Base-by-base conservation (phyloP, 2,113 vertebrate genomes). In the Hiodon tergisus region DNA sequence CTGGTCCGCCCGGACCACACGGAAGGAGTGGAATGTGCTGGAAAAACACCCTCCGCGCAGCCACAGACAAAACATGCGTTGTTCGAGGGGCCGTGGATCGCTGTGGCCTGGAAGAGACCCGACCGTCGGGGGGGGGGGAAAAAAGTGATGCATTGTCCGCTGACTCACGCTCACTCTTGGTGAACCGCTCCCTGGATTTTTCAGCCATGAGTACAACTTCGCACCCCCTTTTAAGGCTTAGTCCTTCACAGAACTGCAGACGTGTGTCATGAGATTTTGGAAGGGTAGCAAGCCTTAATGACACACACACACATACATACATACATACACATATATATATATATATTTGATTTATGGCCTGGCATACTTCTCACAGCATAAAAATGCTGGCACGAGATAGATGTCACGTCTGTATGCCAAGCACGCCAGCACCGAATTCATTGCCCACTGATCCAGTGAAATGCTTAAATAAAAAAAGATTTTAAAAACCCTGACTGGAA, bases 1-100 rank as follows among this genome's bases (percentile, higher is more conserved):
- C 80, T 67, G 61, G 76, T 67, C 60, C 78, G 31, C 74, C 71
- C 16, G 75, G 79, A 85, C 86, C 87, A 86, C 86, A 88, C 80
- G 77, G 84, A 83, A 81, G 81, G 79, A 31, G 31, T 82, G 87
- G 89, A 91, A 88, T 87, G 88, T 88, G 81, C 85, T 82, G 82
- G 82, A 85, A 87, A 88, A 82, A 88, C 81, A 31, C 31, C 31
- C 84, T 84, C 79, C 4, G 71, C 16, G 53, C 31, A 74, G 67
- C 85, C 81, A 77, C 82, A 88, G 87, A 91, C 88, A 88, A 91
- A 91, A 91, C 89, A 88, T 83, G 87, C 81, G 88, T 85, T 88
- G 86, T 86, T 83, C 80, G 77, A 78, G 67, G 73, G 31, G 31
- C 31, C 31, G 31, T 31, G 31, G 31, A 31, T 31, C 31, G 31